phyloP scores from a whole-genome alignment of 2,113 vertebrate species.

The Chrysemys picta region DNA sequence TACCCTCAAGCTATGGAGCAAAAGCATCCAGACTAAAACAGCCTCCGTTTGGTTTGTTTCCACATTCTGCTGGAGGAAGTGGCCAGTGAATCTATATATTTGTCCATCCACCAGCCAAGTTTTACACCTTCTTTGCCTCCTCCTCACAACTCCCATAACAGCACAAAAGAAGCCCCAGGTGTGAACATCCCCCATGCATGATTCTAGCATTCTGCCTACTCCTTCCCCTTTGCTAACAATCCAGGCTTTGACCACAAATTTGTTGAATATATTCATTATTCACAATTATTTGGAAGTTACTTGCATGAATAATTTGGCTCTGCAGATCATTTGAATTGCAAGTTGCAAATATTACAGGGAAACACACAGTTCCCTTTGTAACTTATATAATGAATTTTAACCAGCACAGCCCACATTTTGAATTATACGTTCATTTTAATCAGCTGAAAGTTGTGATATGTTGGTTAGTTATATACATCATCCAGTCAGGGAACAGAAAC shows the following conservation, averaged over 20 bases:
- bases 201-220: not conserved
- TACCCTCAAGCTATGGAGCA: not conserved
- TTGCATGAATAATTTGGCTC: conserved; percentile 2
- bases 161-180: not conserved
- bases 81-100: not conserved
- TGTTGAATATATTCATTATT: not conserved
- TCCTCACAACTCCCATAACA: too few species aligned
- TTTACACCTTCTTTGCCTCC: not conserved
- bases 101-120: rapidly evolving
- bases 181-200: not conserved
- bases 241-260: not conserved
- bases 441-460: not conserved
- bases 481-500: not conserved
- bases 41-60: too few species aligned
- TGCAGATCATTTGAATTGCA: not conserved
- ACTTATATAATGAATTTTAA: not conserved
- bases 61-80: not conserved
- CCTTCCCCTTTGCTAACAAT: not conserved
- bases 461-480: not conserved
- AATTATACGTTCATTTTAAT: rapidly evolving
- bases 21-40: not conserved
- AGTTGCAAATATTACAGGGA: conserved; percentile 3
- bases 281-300: not conserved
- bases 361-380: not conserved
- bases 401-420: not conserved